Base-by-base conservation (phyloP, 2,888 invertebrate species). In the Empis stercorea region DNA sequence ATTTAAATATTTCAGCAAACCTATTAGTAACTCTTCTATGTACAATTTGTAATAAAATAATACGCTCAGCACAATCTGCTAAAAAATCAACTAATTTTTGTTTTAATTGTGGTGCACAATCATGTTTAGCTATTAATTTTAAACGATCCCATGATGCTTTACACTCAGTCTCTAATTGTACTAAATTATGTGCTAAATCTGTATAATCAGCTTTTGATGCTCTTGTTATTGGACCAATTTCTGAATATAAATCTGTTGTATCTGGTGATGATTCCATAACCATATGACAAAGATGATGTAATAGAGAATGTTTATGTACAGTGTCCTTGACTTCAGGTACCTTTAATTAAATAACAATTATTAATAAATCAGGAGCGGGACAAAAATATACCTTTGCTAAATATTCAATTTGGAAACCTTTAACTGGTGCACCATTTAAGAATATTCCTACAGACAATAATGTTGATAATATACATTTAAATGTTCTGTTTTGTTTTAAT, bases 301-400 rank as follows among this genome's bases (percentile, higher is more conserved):
- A 76, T 51, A 99, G 73, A 7, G 97, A 94, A 71, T 99, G 96
- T 70, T 99, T 99, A 70, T 99, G 94, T 37, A 99, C 95, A 0
- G 97, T 97, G 70, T 97, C 97, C 72, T 97, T 95, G 39, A 99
- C 94, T 75, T 99, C 94, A 61, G 95, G 94, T 60, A 93, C 91
- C 75, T 62, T 15, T 10, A 10, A 20, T 9, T 16, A 43, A 17
- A 39, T 20, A 27, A 4, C 2, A 20, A n/a, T 27, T 6, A 44
- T 17, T 44, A 6, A 7, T 15, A 16, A 15, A 9, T 30, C 37
- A 2, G 5, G 15, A 20, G 4, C 14, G 13, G 20, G 9, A 34
- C 34, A 23, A 13, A 11, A 17, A 10, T 38, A 9, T 49, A 61
- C 63, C 75, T 97, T 96, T 42, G 93, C 80, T 60, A 99, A 76